Evolutionary conservation across 2,113 vertebrate species (phyloP), one percentile per base, ranked within the genome.

Genomic region (Garra rufa): DNA sequence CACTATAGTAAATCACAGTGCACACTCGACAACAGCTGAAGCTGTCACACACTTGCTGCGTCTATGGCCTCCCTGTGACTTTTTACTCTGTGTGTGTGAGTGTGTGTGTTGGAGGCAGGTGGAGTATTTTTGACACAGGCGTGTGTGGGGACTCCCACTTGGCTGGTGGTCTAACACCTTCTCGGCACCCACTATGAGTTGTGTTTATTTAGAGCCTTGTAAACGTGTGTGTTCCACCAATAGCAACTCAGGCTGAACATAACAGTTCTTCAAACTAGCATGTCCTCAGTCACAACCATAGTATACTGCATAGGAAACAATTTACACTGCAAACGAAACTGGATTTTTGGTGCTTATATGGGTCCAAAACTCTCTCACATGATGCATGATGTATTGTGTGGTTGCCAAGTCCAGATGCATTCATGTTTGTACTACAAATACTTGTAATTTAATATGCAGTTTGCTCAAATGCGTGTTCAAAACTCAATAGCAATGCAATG

Each of bases 91-190:
- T 70, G 65, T 75, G 55, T 85, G 81, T 81, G 81, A 43, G 44
- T 79, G 57, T 44, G 52, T 46, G 76, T 73, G 48, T 74, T 38
- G 61, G 43, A 77, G 13, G 30, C 28, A 59, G 70, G 65, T 76
- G 19, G 30, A 70, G 28, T 19, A 21, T 50, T 67, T 63, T 67
- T 55, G 46, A 21, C 71, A 63, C 6, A 50, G 73, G 4, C 15
- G 2, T 67, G 57, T 65, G 52, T 81, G 28, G 52, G 21, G 48
- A 63, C 67, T 81, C 78, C 73, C 76, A 81, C 67, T 73, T 83
- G 77, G 26, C 86, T 50, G 50, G 67, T 88, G 48, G 87, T 81
- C 81, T 83, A 44, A 38, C 43, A 90, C 70, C 76, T 87, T 82
- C 55, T 81, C 46, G 9, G 6, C 82, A 70, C 70, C 70, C 34